These are phyloP conservation scores for Neodiprion pinetum DNA, from an alignment of 1,140 invertebrate species.

Conservation along the genomic window DNA sequence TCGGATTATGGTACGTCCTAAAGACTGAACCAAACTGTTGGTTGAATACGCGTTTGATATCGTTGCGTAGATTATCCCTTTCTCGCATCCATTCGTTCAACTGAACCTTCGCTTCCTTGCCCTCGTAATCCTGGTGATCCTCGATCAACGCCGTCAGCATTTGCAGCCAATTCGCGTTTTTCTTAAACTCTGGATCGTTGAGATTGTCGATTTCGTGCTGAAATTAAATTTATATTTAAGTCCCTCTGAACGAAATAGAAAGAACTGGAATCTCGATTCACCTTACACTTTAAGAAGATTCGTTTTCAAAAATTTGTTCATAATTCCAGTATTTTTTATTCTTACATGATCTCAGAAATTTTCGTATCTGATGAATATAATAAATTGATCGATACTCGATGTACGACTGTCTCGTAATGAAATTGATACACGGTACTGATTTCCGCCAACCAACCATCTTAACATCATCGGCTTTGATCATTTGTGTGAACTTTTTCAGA, in stretches of 20 bases:
- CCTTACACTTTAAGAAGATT: neutral
- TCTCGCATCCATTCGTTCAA: conserved; percentile 85
- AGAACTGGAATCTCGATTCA: conserved; percentile 5
- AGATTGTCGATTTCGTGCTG: conserved; percentile 93
- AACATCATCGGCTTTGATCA: too few species aligned
- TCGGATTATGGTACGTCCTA: conserved; percentile 96
- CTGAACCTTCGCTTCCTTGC: conserved; percentile 71
- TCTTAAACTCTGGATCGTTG: conserved; percentile 85
- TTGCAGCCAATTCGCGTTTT: conserved; percentile 90
- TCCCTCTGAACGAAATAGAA: conserved; percentile 6
- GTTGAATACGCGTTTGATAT: conserved; percentile 92
- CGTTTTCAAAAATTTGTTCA: neutral
- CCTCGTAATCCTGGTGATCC: conserved; percentile 83
- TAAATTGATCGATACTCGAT: too few species aligned
- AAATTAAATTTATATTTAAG: conserved; percentile 40
- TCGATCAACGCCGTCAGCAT: conserved; percentile 92
- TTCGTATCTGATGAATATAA: too few species aligned
- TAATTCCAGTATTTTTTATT: neutral
- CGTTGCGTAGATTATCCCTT: conserved; percentile 80
- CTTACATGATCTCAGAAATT: too few species aligned
- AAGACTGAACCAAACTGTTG: conserved; percentile 95
- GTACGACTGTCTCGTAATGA: too few species aligned
- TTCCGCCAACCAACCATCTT: too few species aligned
- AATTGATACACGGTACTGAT: too few species aligned
- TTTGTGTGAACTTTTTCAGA: too few species aligned